phyloP scores from a whole-genome alignment of 2,797 vertebrate genomes.

The Sebastes matsubarae region DNA sequence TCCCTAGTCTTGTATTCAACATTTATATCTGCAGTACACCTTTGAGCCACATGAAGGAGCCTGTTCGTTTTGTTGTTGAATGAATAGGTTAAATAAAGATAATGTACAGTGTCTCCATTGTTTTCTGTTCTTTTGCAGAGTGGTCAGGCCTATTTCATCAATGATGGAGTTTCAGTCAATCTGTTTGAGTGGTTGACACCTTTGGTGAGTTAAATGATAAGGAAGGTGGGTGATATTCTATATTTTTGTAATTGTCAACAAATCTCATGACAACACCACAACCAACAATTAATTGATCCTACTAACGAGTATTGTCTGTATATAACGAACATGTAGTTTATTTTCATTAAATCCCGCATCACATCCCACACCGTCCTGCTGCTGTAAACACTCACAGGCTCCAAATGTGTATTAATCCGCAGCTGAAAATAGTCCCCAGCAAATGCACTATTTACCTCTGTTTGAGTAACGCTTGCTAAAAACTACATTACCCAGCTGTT shows the following conservation, averaged over 20 bases:
- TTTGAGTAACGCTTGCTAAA: not conserved
- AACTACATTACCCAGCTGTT: not conserved
- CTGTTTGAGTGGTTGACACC: slow-evolving; percentile 93
- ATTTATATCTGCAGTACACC: too few species aligned
- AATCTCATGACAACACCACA: not conserved
- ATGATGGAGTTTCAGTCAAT: slow-evolving; percentile 91
- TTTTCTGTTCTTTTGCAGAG: slow-evolving; percentile 81
- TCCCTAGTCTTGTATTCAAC: too few species aligned
- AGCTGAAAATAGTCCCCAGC: not conserved
- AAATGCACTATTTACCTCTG: not conserved
- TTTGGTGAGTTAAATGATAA: slow-evolving; percentile 80
- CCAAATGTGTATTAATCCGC: not conserved
- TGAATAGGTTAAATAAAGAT: not conserved
- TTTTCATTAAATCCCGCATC: not conserved
- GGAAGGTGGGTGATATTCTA: not conserved
- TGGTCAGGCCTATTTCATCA: slow-evolving; percentile 93
- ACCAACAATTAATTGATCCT: not conserved
- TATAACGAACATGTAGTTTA: too few species aligned
- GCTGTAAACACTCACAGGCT: not conserved
- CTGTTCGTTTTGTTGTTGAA: not conserved
- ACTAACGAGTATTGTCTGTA: not conserved
- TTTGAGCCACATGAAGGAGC: too few species aligned
- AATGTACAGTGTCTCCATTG: not conserved
- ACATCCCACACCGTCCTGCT: not conserved
- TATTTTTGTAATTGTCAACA: not conserved